A percentile compares a stretch with the other conserved stretches of the same genome.
Conservation (phyloP, 2,113 vertebrate genomes). For the Laticauda laticaudata region DNA sequence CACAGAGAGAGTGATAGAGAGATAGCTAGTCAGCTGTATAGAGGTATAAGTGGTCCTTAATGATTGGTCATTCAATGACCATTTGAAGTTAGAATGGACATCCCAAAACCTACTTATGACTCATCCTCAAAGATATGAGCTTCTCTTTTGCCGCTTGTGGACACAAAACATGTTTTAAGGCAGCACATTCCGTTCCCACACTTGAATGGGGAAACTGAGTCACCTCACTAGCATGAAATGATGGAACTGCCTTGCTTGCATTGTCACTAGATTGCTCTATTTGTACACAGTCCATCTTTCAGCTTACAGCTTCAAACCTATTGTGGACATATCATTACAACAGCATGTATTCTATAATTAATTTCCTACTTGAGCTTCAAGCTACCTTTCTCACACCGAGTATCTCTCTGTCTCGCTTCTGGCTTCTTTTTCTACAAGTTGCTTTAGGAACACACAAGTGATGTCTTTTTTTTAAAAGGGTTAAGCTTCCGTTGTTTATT, state of each 20-base stretch:
- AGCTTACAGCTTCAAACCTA: background rate
- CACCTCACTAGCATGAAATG: background rate
- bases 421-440: background rate
- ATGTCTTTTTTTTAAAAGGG: background rate
- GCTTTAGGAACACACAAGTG: conserved; percentile 34
- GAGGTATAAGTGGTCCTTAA: background rate
- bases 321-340: background rate
- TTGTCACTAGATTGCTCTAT: background rate
- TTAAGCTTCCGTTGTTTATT: conserved; percentile 10
- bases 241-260: background rate
- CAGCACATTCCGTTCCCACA: background rate
- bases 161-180: background rate
- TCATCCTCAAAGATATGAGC: background rate
- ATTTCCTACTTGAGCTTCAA: conserved; percentile 8
- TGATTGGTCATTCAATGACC: background rate
- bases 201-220: background rate
- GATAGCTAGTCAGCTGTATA: background rate
- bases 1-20: too few species aligned
- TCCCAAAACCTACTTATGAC: background rate
- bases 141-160: background rate
- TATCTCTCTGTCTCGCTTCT: background rate
- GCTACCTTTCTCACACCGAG: background rate
- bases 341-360: background rate
- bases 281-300: background rate
- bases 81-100: background rate